Base-by-base conservation (phyloP, 2,113 vertebrate species). In the Seriola rivoliana region DNA sequence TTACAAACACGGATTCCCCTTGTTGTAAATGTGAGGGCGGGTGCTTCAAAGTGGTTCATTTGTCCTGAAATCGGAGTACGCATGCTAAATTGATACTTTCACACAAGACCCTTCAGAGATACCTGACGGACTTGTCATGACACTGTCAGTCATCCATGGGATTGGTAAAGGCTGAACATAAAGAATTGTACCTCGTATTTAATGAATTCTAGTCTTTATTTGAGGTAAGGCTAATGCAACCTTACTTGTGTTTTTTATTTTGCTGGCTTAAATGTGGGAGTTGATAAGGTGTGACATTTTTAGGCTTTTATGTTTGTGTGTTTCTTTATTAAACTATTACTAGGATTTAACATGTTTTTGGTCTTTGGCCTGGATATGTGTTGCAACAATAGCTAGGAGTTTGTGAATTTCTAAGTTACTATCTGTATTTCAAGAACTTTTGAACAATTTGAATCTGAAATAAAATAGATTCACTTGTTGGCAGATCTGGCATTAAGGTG, bases 161-260 rank as follows among this genome's bases (percentile, higher is more conserved):
- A 76, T 89, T 83, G 89, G 79, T 85, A 50, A 81, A 64, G 90
- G 85, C 91, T 90, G 88, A 90, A 88, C 73, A 74, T 82, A 78
- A 87, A 88, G 74, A 92, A 81, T 72, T 71, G 86, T 88, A 93
- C 93, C 91, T 93, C 87, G 88, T 95, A 94, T 94, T 94, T 94
- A 95, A 94, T 93, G 83, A 78, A 87, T 82, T 80, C 82, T 84
- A 64, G 71, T 91, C 75, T 93, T 84, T 90, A 74, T 90, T 90
- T 85, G 70, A 66, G 80, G 86, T 90, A 64, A 90, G 90, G 89
- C 80, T 74, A 48, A 67, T 19, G 79, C 82, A 75, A 78, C 79
- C 82, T 94, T 91, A 84, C 89, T 85, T 78, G 52, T 89, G 68
- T 85, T 92, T 84, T 89, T 80, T 80, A 78, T 78, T 87, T 92